Conservation (phyloP, 2,888 invertebrate species). For the Pseudoips prasinana region DNA sequence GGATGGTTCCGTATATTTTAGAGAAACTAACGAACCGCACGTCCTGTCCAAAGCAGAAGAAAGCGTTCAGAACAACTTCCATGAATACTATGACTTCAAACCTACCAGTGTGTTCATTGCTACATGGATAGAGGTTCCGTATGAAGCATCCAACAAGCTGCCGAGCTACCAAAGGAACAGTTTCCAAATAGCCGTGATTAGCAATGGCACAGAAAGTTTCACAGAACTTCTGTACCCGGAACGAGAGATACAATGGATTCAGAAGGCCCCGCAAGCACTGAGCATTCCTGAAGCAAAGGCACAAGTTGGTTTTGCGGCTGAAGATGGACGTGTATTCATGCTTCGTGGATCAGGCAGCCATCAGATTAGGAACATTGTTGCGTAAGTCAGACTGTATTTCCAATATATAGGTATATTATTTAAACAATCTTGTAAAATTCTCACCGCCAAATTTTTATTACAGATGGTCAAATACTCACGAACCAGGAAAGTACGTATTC, state of each 20-base stretch:
- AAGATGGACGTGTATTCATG: constrained; percentile 88
- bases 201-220: constrained; percentile 90
- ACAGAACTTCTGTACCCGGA: constrained; percentile 94
- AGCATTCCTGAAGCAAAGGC: constrained; percentile 93
- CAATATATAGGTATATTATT: too few relatives aligned
- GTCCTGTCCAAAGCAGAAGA: constrained; percentile 85
- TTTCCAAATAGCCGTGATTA: constrained; percentile 87
- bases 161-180: constrained; percentile 88
- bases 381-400: constrained; percentile 73
- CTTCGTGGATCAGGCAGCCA: constrained; percentile 96
- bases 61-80: constrained; percentile 88
- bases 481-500: constrained; percentile 93
- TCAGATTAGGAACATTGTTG: constrained; percentile 89
- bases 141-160: constrained; percentile 83
- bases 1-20: constrained; percentile 88
- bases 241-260: constrained; percentile 95
- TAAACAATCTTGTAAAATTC: too few relatives aligned
- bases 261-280: constrained; percentile 88
- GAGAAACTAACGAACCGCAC: constrained; percentile 83
- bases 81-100: constrained; percentile 86
- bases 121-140: constrained; percentile 95
- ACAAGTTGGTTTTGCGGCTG: constrained; percentile 95
- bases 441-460: constrained; percentile 28
- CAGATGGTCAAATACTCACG: constrained; percentile 93
- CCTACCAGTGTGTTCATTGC: constrained; percentile 91